A percentile compares a stretch with the other conserved stretches of the same genome.
These are phyloP conservation scores for Atherinomorus stipes DNA, from an alignment of 2,113 vertebrate genomes.

Conservation along the genomic window DNA sequence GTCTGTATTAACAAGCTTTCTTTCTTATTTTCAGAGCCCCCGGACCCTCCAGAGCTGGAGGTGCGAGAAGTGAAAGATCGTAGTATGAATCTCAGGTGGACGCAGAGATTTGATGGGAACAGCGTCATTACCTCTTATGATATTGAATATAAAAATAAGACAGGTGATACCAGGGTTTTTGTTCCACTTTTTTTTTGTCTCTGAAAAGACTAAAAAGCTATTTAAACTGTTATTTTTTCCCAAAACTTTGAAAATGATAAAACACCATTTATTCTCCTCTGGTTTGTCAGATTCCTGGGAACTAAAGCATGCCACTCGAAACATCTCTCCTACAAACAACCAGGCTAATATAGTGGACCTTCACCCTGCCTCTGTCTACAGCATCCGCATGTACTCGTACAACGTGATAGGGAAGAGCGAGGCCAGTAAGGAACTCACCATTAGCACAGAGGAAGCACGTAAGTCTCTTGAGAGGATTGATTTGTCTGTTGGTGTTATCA, in stretches of 20 bases:
- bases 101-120: constrained; percentile 96
- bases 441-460: constrained; percentile 98
- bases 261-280: background rate
- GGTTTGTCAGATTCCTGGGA: constrained; percentile 91
- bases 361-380: constrained; percentile 95
- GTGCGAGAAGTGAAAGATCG: constrained; percentile 97
- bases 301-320: constrained; percentile 95
- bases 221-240: background rate
- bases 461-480: constrained; percentile 46
- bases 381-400: constrained; percentile 98
- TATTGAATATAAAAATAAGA: constrained; percentile 99
- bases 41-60: constrained; percentile 96
- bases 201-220: background rate
- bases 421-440: constrained; percentile 96
- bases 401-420: constrained; percentile 96
- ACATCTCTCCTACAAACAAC: constrained; percentile 98
- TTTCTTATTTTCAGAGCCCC: constrained; percentile 87
- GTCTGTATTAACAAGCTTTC: background rate
- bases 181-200: background rate
- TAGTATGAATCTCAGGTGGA: constrained; percentile 99
- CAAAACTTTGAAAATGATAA: background rate
- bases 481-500: background rate
- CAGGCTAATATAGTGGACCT: constrained; percentile 98
- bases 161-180: constrained; percentile 79
- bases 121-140: constrained; percentile 97